Conservation (phyloP, 2,113 vertebrate genomes). For the Perca flavescens region DNA sequence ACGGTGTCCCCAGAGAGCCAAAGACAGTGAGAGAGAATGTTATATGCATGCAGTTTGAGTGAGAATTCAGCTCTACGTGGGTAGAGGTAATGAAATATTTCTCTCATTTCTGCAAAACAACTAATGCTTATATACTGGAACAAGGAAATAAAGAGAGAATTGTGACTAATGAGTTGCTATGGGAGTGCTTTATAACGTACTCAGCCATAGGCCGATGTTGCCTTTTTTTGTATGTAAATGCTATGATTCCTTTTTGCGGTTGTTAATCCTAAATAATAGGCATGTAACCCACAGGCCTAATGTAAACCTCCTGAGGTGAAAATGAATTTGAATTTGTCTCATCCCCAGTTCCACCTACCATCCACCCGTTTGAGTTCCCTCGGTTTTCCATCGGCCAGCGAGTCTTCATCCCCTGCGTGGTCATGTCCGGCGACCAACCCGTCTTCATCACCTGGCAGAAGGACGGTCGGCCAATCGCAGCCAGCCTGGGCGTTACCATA, state of each 20-base stretch:
- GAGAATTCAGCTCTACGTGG: constrained; percentile 22
- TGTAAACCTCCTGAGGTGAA: not conserved
- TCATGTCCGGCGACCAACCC: constrained; percentile 96
- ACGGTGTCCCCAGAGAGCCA: constrained; percentile 74
- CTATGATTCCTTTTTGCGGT: no score
- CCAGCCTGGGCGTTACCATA: constrained; percentile 95
- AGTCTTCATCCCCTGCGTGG: constrained; percentile 97
- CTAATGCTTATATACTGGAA: constrained; percentile 31
- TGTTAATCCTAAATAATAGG: not conserved
- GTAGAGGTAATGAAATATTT: constrained; percentile 45
- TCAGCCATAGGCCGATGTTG: not conserved
- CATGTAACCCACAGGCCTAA: not conserved
- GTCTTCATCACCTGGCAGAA: constrained; percentile 99
- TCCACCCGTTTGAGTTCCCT: constrained; percentile 97
- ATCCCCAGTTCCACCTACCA: constrained; percentile 94
- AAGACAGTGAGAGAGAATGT: constrained; percentile 45
- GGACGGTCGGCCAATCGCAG: constrained; percentile 93
- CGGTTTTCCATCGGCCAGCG: constrained; percentile 97
- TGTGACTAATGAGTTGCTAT: constrained; percentile 21
- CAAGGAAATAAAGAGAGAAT: constrained; percentile 27
- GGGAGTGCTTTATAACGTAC: constrained; percentile 28
- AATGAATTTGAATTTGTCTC: not conserved
- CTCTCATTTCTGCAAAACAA: constrained; percentile 36
- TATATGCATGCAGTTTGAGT: constrained; percentile 57
- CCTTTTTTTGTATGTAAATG: constrained; percentile 1